Base-by-base conservation (phyloP, 1,140 invertebrate genomes). In the Cydia amplana region DNA sequence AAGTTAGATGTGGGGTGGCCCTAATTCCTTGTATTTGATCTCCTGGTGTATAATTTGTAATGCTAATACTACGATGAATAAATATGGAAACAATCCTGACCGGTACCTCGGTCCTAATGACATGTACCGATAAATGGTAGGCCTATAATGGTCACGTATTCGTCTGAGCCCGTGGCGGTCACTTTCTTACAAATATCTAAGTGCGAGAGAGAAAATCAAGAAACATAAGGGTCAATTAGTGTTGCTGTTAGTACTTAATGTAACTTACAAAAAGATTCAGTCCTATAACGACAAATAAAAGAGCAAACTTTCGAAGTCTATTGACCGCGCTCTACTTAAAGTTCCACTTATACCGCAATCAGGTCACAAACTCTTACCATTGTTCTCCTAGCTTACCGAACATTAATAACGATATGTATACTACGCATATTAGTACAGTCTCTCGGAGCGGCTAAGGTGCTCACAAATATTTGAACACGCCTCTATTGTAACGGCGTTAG, bases 331-430 rank as follows among this genome's bases (percentile, higher is more conserved):
- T 18, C 16, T 55, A 55, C n/a, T 49, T 49, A 55, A 49, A 55
- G 51, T 9, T 18, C 51, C 51, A 55, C 46, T 55, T 55, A 55
- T 18, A 55, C n/a, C 0, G 51, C 51, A 55, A 55, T 55, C 51
- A 55, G 51, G 51, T 18, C 51, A 55, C 51, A 55, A 55, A 55
- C 51, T 55, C 16, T 55, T 55, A 55, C 51, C 51, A 55, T 55
- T 55, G 51, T 55, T 55, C 51, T 55, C 51, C 16, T 55, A 55
- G 51, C 51, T 49, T 49, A 49, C 46, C 51, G 51, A 55, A 55
- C 16, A 55, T 55, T 55, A 55, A 55, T 49, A 49, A 49, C 46
- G 14, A 49, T 55, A 55, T 16, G 51, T 7, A n/a, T 55, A 55
- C 6, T n/a, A 55, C 51, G 6, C 16, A 20, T 55, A 51, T n/a